Percentiles rank a stretch among this genome's conserved stretches.
phyloP scores from a whole-genome alignment of 2,888 invertebrate species.

The Drosophila kuntzei region DNA sequence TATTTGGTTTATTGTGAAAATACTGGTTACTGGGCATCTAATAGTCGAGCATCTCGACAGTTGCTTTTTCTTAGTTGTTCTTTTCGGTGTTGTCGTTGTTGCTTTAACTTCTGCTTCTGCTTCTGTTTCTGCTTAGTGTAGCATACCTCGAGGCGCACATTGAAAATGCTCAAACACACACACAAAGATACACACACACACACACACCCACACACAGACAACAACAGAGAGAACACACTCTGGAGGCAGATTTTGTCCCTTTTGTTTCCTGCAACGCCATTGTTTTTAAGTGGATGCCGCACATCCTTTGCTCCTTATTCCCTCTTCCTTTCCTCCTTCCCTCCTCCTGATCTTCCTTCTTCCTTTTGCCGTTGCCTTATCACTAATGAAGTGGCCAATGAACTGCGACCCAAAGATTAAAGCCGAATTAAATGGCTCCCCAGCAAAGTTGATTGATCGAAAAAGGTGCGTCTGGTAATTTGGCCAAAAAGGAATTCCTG shows the following conservation, averaged over 20 bases:
- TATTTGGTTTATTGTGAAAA: too few species aligned
- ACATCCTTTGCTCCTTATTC: constrained; percentile 48
- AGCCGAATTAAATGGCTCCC: constrained; percentile 74
- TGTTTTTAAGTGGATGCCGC: constrained; percentile 76
- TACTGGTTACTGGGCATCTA: neutral
- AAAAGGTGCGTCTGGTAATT: constrained; percentile 58
- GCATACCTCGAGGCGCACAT: constrained; percentile 59
- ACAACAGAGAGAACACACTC: constrained; percentile 12
- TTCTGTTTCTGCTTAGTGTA: constrained; percentile 60
- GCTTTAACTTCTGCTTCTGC: constrained; percentile 27
- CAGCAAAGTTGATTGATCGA: constrained; percentile 60
- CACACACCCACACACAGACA: constrained; percentile 13
- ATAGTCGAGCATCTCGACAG: neutral
- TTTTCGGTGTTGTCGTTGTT: neutral
- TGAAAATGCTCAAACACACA: constrained; percentile 51
- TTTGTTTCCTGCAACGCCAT: constrained; percentile 72
- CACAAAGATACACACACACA: constrained; percentile 17
- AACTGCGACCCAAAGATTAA: constrained; percentile 77
- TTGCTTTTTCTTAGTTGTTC: neutral
- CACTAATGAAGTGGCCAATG: constrained; percentile 80
- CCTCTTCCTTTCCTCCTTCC: neutral
- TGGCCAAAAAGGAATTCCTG: constrained; percentile 23
- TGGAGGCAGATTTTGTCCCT: constrained; percentile 34
- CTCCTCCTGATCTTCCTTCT: neutral
- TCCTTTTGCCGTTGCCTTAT: constrained; percentile 47